Evolutionary conservation across 1,140 invertebrate species (phyloP).

Genomic region (Penaeus vannamei): DNA sequence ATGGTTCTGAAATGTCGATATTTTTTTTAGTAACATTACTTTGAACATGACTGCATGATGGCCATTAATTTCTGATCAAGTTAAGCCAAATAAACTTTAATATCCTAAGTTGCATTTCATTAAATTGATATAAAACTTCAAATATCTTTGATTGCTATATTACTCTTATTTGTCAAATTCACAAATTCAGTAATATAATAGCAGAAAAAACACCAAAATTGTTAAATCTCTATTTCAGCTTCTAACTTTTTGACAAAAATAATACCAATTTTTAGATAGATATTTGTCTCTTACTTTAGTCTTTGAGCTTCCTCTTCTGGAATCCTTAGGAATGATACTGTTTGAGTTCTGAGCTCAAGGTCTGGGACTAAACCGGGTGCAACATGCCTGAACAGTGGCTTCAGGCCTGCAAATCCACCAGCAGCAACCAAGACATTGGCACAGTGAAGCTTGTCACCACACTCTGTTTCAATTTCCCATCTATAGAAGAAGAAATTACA

Average conservation of each 20-base stretch:
- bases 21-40: neutral
- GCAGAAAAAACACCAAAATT: no score
- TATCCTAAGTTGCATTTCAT: no score
- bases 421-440: neutral
- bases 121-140: no score
- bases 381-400: conserved; percentile 17
- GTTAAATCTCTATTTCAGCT: no score
- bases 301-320: conserved; percentile 16
- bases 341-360: conserved; percentile 3
- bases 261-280: no score
- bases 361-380: neutral
- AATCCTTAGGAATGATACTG: neutral
- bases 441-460: neutral
- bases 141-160: no score
- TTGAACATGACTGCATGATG: no score
- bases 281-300: conserved; percentile 21
- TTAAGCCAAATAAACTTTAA: no score
- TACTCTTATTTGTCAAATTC: no score
- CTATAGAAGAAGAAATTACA: neutral
- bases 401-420: conserved; percentile 25
- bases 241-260: no score
- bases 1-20: conserved; percentile 19
- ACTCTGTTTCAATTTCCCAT: conserved; percentile 14
- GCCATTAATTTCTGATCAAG: no score
- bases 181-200: no score